Conservation (phyloP, 2,888 invertebrate species). For the Miltochrista miniata region DNA sequence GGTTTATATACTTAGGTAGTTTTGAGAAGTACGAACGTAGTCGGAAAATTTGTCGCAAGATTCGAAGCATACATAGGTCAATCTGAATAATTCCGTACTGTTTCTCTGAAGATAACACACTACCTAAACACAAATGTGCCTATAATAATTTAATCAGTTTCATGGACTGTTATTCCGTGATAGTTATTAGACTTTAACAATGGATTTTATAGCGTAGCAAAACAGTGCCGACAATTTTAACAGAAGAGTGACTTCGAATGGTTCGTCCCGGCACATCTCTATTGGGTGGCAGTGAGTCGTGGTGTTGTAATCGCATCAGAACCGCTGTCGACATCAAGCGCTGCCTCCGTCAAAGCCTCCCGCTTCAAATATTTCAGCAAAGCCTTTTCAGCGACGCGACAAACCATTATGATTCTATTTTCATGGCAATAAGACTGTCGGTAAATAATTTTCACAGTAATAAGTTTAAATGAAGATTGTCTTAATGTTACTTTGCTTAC, state of each 20-base stretch:
- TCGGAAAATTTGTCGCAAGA: too few species aligned
- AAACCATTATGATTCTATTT: conserved; percentile 79
- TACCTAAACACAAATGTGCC: conserved; percentile 12
- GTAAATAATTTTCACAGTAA: conserved; percentile 60
- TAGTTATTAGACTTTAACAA: conserved; percentile 81
- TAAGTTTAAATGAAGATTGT: conserved; percentile 60
- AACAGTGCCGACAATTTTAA: conserved; percentile 79
- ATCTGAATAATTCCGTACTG: too few species aligned
- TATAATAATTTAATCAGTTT: conserved; percentile 49
- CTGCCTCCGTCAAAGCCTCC: conserved; percentile 37
- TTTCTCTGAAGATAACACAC: conserved; percentile 16
- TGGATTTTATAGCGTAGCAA: conserved; percentile 74
- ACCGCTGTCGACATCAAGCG: conserved; percentile 48
- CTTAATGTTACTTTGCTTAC: conserved; percentile 28
- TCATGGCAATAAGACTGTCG: conserved; percentile 65
- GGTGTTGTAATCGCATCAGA: conserved; percentile 87
- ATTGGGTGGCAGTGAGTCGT: conserved; percentile 87
- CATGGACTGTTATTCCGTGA: conserved; percentile 76
- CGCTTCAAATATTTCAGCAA: conserved; percentile 47
- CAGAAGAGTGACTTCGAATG: conserved; percentile 72
- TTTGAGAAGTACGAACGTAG: too few species aligned
- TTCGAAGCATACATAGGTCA: too few species aligned
- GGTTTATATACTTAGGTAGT: too few species aligned
- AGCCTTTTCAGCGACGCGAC: conserved; percentile 74
- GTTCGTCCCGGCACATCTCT: conserved; percentile 55